Percentiles rank a stretch among this genome's conserved stretches.
These are phyloP conservation scores for Serrognathus titanus DNA, from an alignment of 2,888 invertebrate species.

Conservation along the genomic window DNA sequence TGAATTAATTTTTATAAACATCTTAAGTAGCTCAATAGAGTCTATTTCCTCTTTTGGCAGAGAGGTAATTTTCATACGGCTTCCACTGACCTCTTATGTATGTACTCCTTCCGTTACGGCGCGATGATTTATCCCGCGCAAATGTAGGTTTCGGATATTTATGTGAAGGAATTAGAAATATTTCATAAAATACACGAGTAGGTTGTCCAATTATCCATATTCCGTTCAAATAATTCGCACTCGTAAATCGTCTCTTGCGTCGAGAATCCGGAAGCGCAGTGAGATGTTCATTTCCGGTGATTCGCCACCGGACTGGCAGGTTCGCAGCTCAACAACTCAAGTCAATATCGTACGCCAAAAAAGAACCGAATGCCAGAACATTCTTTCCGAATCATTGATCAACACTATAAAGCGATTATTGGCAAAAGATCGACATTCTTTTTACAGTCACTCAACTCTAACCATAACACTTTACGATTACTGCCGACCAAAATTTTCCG, in stretches of 20 bases:
- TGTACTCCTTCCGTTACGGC: not conserved
- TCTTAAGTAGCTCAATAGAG: no score
- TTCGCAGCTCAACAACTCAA: not conserved
- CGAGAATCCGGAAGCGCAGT: constrained; percentile 9
- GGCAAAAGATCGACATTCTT: constrained; percentile 1
- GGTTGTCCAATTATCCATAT: constrained; percentile 9
- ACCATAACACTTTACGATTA: not conserved
- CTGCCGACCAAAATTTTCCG: not conserved
- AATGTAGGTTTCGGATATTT: not conserved
- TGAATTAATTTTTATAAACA: no score
- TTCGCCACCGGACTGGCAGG: not conserved
- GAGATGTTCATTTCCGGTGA: constrained; percentile 21
- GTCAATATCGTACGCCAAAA: not conserved
- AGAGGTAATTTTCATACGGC: no score
- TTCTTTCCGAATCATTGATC: constrained; percentile 1
- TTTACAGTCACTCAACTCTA: not conserved
- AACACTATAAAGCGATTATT: constrained; percentile 4
- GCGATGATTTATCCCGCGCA: not conserved
- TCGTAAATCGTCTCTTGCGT: constrained; percentile 15
- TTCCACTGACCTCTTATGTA: no score
- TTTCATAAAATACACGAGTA: not conserved
- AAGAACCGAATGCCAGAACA: not conserved
- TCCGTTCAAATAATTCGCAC: constrained; percentile 17
- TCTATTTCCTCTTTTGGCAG: no score
- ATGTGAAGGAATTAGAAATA: not conserved